phyloP scores from a whole-genome alignment of 2,797 vertebrate species.

The Morelia viridis region DNA sequence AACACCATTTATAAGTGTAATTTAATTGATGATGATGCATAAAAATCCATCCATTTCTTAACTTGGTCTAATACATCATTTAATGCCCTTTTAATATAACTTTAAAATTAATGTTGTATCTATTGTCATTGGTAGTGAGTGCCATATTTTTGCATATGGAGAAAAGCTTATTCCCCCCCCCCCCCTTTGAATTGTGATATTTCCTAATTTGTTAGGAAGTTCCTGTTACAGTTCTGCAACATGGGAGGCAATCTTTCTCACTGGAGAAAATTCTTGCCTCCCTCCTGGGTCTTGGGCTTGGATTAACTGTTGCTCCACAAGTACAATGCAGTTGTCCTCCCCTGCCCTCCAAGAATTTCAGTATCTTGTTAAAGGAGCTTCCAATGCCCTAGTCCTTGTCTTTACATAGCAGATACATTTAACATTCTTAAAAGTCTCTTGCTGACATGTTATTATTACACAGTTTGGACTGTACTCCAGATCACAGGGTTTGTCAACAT shows the following conservation, averaged over 20 bases:
- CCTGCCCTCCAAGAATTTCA: neutral
- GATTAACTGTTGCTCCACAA: too few relatives aligned
- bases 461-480: neutral
- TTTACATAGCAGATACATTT: neutral
- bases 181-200: too few relatives aligned
- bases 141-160: too few relatives aligned
- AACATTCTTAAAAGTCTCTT: neutral
- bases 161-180: too few relatives aligned
- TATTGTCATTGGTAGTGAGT: conserved; percentile 56
- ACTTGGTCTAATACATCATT: conserved; percentile 52
- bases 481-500: neutral
- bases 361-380: neutral
- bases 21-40: conserved; percentile 44
- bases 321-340: too few relatives aligned
- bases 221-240: too few relatives aligned
- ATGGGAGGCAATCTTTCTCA: too few relatives aligned
- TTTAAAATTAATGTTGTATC: conserved; percentile 62
- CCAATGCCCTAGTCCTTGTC: neutral
- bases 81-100: conserved; percentile 56
- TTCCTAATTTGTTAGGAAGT: too few relatives aligned
- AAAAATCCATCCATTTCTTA: conserved; percentile 46
- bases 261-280: too few relatives aligned
- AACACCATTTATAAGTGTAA: neutral
- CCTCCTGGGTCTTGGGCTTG: too few relatives aligned
- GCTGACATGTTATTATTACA: neutral